A percentile compares a stretch with the other conserved stretches of the same genome.
Evolutionary conservation across 2,888 invertebrate genomes (phyloP).

Genomic region (Plagodis dolabraria): DNA sequence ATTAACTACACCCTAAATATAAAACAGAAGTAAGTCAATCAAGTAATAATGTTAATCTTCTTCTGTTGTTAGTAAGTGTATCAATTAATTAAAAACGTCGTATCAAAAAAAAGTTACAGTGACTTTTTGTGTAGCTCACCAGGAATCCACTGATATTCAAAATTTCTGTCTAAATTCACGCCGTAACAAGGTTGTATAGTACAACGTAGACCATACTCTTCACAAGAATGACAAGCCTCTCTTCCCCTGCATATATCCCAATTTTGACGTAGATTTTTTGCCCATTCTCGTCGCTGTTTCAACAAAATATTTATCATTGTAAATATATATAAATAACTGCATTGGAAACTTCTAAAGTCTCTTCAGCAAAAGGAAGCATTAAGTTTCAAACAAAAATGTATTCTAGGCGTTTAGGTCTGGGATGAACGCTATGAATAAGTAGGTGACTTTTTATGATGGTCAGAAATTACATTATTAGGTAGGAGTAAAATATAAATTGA

Average conservation of each 20-base stretch:
- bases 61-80: too few relatives aligned
- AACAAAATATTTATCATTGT: neutral
- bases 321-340: neutral
- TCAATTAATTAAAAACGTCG: too few relatives aligned
- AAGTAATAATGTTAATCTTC: too few relatives aligned
- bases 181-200: constrained; percentile 71
- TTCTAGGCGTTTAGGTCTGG: too few relatives aligned
- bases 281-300: constrained; percentile 68
- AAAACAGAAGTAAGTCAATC: too few relatives aligned
- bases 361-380: neutral
- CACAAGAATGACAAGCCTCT: constrained; percentile 59
- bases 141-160: constrained; percentile 81
- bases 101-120: too few relatives aligned
- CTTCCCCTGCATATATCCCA: constrained; percentile 68
- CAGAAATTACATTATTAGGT: too few relatives aligned
- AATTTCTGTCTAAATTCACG: constrained; percentile 76
- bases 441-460: too few relatives aligned
- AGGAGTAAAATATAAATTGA: too few relatives aligned
- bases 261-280: constrained; percentile 70
- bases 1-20: too few relatives aligned
- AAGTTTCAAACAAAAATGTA: too few relatives aligned
- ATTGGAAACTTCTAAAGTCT: neutral
- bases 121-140: constrained; percentile 48
- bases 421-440: too few relatives aligned
- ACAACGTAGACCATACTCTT: constrained; percentile 63